Base-by-base conservation (phyloP, 2,888 invertebrate genomes). In the Meloe dianella region DNA sequence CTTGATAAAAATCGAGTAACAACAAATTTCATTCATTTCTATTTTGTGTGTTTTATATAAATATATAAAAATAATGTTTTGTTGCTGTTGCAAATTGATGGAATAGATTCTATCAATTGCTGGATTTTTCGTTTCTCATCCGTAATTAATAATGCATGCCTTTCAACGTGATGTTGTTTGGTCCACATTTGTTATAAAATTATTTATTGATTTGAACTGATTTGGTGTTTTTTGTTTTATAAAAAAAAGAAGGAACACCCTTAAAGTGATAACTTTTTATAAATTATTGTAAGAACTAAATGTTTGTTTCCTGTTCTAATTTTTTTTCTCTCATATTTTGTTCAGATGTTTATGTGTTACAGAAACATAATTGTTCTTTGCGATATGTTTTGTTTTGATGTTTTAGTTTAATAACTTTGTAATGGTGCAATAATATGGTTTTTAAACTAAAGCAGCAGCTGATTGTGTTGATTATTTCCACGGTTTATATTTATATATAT, bases 191-290 rank as follows among this genome's bases (percentile, higher is more conserved):
- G 41, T 58, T 64, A 59, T 68, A 41, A 61, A 65, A 67, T 68
- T 70, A 68, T 68, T 69, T 71, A 69, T 71, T 70, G 59, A 65
- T 60, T 70, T 57, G 51, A 51, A 10, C 1, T 51, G 54, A 14
- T 10, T 27, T 54, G 14, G 27, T 54, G 27, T 54, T 54, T 54
- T 20, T 20, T 20, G 7, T 51, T 65, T 71, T 54, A 35, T 51
- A 58, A 56, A 64, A 59, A 60, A 54, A 72, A n/a, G n/a, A n/a
- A n/a, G n/a, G n/a, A 64, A 47, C 54, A 58, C 73, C 77, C 73
- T 74, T 73, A 72, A 78, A 79, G 81, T 81, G 80, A 81, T 80
- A 80, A 73, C 72, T 77, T 78, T 76, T 75, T 77, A 75, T 75
- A 74, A 66, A 51, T 60, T 75, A 73, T 77, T 72, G 77, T 79